These are phyloP conservation scores for Eulemur mongoz DNA, from an alignment of 2,797 vertebrate species.

Conservation along the genomic window DNA sequence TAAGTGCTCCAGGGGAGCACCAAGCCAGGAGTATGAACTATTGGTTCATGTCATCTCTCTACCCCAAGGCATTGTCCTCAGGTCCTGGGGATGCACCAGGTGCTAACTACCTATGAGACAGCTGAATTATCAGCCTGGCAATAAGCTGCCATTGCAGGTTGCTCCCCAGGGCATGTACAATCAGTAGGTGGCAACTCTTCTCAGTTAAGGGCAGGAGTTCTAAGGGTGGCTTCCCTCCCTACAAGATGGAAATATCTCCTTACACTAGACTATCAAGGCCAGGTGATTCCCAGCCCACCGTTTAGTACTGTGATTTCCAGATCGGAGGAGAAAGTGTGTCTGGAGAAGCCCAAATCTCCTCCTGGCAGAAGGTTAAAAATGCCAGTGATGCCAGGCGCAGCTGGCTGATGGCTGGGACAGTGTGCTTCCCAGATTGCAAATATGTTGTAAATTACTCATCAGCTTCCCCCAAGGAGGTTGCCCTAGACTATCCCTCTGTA, in stretches of 20 bases:
- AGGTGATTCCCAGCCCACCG: neutral
- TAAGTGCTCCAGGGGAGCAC: neutral
- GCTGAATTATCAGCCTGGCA: neutral
- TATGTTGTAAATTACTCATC: constrained; percentile 68
- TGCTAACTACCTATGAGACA: neutral
- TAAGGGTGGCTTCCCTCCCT: neutral
- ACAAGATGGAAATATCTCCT: neutral
- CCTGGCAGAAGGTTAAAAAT: constrained; percentile 16
- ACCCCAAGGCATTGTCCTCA: neutral
- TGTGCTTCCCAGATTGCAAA: constrained; percentile 65
- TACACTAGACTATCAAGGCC: neutral
- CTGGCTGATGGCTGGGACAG: constrained; percentile 61
- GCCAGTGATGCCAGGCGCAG: constrained; percentile 9
- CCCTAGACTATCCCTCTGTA: constrained; percentile 44
- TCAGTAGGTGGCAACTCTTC: neutral
- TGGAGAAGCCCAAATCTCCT: neutral
- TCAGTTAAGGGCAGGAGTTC: neutral
- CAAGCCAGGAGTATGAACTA: neutral
- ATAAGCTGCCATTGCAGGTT: neutral
- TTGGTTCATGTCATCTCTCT: neutral
- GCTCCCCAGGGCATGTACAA: neutral
- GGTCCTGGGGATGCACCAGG: neutral
- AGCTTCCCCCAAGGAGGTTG: constrained; percentile 61
- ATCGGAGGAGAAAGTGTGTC: neutral
- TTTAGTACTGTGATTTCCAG: neutral